phyloP scores from a whole-genome alignment of 2,113 vertebrate genomes.

The Leptobrachium ailaonicum region DNA sequence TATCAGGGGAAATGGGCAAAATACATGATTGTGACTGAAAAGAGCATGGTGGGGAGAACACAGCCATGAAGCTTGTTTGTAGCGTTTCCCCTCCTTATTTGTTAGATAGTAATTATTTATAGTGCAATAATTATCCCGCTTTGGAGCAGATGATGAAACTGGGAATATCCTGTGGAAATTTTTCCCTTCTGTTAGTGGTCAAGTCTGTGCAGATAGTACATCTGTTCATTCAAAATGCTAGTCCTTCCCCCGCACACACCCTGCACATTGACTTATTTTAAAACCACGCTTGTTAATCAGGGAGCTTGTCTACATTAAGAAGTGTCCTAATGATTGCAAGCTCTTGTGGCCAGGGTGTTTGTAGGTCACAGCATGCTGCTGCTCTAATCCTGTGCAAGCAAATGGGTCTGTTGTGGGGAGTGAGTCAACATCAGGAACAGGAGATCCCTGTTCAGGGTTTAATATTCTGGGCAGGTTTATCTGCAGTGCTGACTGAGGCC shows the following conservation, averaged over 20 bases:
- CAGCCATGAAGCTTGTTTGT: background rate
- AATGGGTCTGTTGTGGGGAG: background rate
- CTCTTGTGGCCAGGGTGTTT: background rate
- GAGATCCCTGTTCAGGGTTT: conserved; percentile 48
- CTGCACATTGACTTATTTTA: background rate
- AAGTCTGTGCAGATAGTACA: background rate
- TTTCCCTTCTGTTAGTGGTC: background rate
- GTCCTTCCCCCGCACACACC: background rate
- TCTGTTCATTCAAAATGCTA: background rate
- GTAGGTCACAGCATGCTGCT: background rate
- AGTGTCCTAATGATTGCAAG: background rate
- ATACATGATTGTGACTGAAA: background rate
- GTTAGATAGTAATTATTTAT: conserved; percentile 7
- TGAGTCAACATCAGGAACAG: conserved; percentile 6
- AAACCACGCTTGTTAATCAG: background rate
- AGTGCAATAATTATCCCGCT: background rate
- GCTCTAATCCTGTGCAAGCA: background rate
- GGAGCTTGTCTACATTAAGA: background rate
- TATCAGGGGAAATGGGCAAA: background rate
- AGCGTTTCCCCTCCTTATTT: background rate
- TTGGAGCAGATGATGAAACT: background rate
- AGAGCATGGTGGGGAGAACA: background rate
- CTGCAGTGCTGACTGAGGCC: conserved; percentile 56
- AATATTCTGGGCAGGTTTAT: conserved; percentile 65
- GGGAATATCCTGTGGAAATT: background rate